phyloP scores from a whole-genome alignment of 2,888 invertebrate species.

The Cryptosula pallasiana region DNA sequence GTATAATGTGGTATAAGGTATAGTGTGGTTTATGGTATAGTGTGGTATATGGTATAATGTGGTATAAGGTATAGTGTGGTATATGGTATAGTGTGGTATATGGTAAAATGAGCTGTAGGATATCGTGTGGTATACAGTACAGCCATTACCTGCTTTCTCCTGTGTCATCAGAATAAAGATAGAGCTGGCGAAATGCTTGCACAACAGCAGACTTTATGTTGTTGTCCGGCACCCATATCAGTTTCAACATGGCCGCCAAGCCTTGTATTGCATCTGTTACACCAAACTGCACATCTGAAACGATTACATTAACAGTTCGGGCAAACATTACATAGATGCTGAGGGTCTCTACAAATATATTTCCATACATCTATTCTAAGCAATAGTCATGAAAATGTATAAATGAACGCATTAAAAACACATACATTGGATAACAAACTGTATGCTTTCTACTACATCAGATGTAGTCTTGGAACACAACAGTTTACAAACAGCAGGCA shows the following conservation, averaged over 20 bases:
- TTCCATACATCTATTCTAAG: too few species aligned
- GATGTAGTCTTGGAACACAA: slow-evolving; percentile 61
- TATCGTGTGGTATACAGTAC: too few species aligned
- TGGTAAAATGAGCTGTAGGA: too few species aligned
- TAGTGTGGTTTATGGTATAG: too few species aligned
- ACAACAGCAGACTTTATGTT: slow-evolving; percentile 67
- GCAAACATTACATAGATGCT: too few species aligned
- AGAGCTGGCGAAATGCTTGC: slow-evolving; percentile 70
- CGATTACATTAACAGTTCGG: too few species aligned
- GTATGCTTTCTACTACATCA: slow-evolving; percentile 82
- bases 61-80: too few species aligned
- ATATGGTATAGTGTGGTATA: too few species aligned
- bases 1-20: too few species aligned
- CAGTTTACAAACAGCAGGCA: slow-evolving; percentile 67
- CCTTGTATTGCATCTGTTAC: slow-evolving; percentile 58
- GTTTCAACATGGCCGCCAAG: slow-evolving; percentile 69
- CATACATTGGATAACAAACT: slow-evolving; percentile 69
- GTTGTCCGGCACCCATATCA: slow-evolving; percentile 76
- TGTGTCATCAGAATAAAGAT: slow-evolving; percentile 45
- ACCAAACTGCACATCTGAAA: slow-evolving; percentile 56
- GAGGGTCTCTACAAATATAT: too few species aligned
- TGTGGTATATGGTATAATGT: too few species aligned
- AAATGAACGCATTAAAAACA: background rate
- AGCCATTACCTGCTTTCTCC: background rate
- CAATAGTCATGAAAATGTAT: too few species aligned